A percentile compares a stretch with the other conserved stretches of the same genome.
These are phyloP conservation scores for Agonopterix subpropinquella DNA, from an alignment of 2,888 invertebrate species.

Conservation along the genomic window DNA sequence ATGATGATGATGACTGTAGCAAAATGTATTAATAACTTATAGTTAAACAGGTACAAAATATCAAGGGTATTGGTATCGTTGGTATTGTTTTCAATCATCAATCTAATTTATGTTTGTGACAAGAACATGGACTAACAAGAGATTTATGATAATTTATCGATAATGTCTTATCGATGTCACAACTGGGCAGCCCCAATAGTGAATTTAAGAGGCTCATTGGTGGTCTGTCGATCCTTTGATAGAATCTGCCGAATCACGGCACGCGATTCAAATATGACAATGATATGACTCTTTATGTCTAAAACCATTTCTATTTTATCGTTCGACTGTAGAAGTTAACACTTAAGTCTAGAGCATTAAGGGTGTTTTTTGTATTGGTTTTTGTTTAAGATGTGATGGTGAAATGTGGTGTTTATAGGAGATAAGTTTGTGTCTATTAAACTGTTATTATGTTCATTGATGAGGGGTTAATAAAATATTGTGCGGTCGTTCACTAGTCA, in stretches of 20 bases:
- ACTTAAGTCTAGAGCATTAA: background rate
- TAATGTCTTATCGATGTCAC: slow-evolving; percentile 1
- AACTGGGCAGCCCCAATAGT: slow-evolving; percentile 19
- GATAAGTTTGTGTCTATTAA: slow-evolving; percentile 70
- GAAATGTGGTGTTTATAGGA: slow-evolving; percentile 24
- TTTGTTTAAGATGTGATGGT: slow-evolving; percentile 2
- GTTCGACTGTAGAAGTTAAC: background rate
- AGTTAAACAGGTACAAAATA: too few relatives aligned
- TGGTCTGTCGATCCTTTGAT: slow-evolving; percentile 67
- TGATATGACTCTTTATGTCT: slow-evolving; percentile 55
- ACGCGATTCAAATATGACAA: slow-evolving; percentile 71
- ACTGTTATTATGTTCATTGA: slow-evolving; percentile 67
- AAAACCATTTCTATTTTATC: slow-evolving; percentile 1
- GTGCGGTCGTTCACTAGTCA: slow-evolving; percentile 25
- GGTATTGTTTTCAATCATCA: too few relatives aligned
- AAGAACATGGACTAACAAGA: too few relatives aligned
- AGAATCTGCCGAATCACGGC: slow-evolving; percentile 70
- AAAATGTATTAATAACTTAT: too few relatives aligned
- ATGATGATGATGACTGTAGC: too few relatives aligned
- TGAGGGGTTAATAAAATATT: slow-evolving; percentile 67
- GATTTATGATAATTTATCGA: too few relatives aligned
- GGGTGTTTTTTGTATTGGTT: slow-evolving; percentile 12
- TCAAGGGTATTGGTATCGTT: too few relatives aligned
- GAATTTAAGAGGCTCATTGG: slow-evolving; percentile 55
- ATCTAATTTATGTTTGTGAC: too few relatives aligned